phyloP scores from a whole-genome alignment of 2,888 invertebrate genomes.

The Pachydiplax longipennis region DNA sequence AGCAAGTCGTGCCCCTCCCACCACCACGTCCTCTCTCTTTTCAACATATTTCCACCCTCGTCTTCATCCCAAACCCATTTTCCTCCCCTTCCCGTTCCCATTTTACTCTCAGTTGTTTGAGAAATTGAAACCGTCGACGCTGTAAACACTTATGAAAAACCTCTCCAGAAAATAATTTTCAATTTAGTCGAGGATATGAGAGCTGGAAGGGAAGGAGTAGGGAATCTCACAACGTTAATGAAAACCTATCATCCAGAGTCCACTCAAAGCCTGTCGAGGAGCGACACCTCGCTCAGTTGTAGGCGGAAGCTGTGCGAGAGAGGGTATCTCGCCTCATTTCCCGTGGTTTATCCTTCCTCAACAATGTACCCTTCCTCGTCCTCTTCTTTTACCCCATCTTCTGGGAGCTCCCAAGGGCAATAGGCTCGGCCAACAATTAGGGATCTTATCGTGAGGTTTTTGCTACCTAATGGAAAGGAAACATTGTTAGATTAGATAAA shows the following conservation, averaged over 20 bases:
- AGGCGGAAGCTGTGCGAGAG: neutral
- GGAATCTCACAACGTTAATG: neutral
- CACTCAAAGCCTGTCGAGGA: neutral
- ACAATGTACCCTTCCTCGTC: neutral
- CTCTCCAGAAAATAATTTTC: conserved; percentile 25
- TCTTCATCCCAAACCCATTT: neutral
- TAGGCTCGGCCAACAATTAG: too few species aligned
- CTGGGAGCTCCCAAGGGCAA: neutral
- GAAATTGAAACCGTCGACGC: neutral
- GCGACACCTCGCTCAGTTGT: neutral
- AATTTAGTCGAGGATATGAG: neutral
- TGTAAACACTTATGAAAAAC: conserved; percentile 10
- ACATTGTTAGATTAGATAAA: too few species aligned
- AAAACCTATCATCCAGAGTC: neutral
- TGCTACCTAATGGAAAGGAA: too few species aligned
- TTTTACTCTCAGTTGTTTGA: neutral
- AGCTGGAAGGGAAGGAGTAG: neutral
- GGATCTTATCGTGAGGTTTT: too few species aligned
- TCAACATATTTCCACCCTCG: neutral
- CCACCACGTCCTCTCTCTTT: neutral
- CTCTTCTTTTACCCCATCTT: neutral
- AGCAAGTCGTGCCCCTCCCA: neutral
- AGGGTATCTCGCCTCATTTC: neutral
- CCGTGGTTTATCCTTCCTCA: neutral
- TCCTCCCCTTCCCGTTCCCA: neutral